Evolutionary conservation across 2,888 invertebrate species (phyloP), one percentile per base, ranked within the genome.

Genomic region (Oeneis ivallda): DNA sequence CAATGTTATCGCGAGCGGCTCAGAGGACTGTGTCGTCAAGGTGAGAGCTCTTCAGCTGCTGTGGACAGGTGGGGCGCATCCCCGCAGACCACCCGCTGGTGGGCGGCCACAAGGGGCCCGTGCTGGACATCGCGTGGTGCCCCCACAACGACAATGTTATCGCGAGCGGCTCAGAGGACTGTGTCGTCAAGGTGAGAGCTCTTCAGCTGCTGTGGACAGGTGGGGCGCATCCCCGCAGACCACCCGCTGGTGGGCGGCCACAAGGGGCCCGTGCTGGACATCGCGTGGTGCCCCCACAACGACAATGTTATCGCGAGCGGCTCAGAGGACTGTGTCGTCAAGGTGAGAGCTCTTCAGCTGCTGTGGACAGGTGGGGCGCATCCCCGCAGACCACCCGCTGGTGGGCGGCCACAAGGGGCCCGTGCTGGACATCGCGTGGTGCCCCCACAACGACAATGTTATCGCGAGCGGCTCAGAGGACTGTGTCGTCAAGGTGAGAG

Each of bases 101-200:
- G 49, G 98, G 98, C 60, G 99, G 99, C 49, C 99, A 99, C 93
- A 97, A 98, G 83, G 99, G 98, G 39, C 98, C 98, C 0, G 98
- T 99, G 43, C 90, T 98, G 71, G 99, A 99, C 91, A 97, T 99
- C 77, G 96, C 98, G 57, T 99, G 98, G 98, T 98, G 98, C 87
- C 99, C 99, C 0, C 99, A 99, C 91, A 98, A 99, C 84, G 99
- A 99, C 92, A 98, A 98, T 86, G 96, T 99, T 71, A 98, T 99
- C 78, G 99, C 99, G 58, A 98, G 98, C 62, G 98, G 98, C 62
- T 98, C 98, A 0, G 99, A 99, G 85, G 99, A 99, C 89, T 97
- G 98, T 82, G 97, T 98, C 10, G 98, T 98, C 59, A 98, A 98
- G 93, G 94, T 92, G 78, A 52, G 9, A 32, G 41, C 19, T 19